Percentiles rank a stretch among this genome's conserved stretches.
These are phyloP conservation scores for Xestoiulus laeticollis DNA, from an alignment of 2,888 invertebrate species.

Conservation along the genomic window DNA sequence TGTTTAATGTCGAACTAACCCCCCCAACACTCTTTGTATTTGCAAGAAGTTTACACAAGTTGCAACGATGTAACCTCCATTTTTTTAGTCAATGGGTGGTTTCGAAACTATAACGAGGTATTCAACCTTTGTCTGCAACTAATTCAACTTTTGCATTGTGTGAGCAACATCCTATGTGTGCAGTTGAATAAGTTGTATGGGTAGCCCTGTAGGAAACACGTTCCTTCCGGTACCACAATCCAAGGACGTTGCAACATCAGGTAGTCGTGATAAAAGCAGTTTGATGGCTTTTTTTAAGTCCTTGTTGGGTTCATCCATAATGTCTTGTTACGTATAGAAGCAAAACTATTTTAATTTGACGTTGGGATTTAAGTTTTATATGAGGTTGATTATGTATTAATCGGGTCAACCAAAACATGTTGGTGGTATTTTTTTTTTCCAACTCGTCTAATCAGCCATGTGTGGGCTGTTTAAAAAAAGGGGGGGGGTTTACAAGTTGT, in stretches of 20 bases:
- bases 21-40: neutral
- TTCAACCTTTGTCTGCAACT: neutral
- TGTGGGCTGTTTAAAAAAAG: neutral
- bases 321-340: neutral
- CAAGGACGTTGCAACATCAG: constrained; percentile 6
- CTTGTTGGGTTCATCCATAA: neutral
- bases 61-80: neutral
- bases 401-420: no score
- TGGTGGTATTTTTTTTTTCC: neutral
- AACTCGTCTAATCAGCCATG: neutral
- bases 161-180: neutral
- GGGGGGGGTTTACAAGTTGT: neutral
- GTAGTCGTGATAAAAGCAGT: neutral
- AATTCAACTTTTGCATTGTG: neutral
- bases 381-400: neutral
- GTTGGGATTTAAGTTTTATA: neutral
- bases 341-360: neutral
- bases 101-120: neutral
- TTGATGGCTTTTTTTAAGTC: neutral
- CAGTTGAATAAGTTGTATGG: neutral
- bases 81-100: neutral
- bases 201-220: neutral
- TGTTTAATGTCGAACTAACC: neutral
- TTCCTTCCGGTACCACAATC: neutral
- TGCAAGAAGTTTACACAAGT: neutral